Base-by-base conservation (phyloP, 2,113 vertebrate species). In the Irena cyanogastra region DNA sequence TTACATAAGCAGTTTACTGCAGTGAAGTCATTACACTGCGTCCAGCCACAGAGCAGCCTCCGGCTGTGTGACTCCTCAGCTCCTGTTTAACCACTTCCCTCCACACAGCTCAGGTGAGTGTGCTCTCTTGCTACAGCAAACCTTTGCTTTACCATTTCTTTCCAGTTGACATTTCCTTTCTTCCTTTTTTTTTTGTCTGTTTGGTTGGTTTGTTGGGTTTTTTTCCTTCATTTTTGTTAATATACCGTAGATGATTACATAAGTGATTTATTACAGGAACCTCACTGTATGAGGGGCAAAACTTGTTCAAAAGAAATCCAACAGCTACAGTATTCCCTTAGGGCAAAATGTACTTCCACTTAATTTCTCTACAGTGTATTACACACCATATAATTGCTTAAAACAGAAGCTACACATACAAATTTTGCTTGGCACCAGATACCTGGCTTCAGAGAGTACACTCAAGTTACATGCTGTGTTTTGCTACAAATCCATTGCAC, bases 301-400 rank as follows among this genome's bases (percentile, higher is more conserved):
- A 97, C 91, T 97, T 97, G 96, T 97, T 97, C 97, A 97, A 98
- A 98, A 97, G 97, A 97, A 98, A 97, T 96, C 96, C 97, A 97
- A 94, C 96, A 91, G 97, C 97, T 98, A 97, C 96, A 95, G 90
- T 87, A 98, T 97, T 98, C 97, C 98, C 98, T 88, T 41, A 83
- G 97, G 98, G 97, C 95, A 97, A 97, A 97, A 97, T 97, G 96
- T 97, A 97, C 97, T 97, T 97, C 61, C 89, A 96, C 93, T 97
- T 98, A 98, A 98, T 98, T 98, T 98, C 97, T 98, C 97, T 98
- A 49, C 97, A 97, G 95, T 96, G 96, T 97, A 98, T 97, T 97
- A 97, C 96, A 97, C 87, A 72, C 96, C 97, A 97, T 96, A 97
- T 97, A 98, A 98, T 97, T 98, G 97, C 97, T 97, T 97, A 97